Percentiles rank a stretch among this genome's conserved stretches.
phyloP scores from a whole-genome alignment of 2,888 invertebrate genomes.

The Cheilosia vernalis region DNA sequence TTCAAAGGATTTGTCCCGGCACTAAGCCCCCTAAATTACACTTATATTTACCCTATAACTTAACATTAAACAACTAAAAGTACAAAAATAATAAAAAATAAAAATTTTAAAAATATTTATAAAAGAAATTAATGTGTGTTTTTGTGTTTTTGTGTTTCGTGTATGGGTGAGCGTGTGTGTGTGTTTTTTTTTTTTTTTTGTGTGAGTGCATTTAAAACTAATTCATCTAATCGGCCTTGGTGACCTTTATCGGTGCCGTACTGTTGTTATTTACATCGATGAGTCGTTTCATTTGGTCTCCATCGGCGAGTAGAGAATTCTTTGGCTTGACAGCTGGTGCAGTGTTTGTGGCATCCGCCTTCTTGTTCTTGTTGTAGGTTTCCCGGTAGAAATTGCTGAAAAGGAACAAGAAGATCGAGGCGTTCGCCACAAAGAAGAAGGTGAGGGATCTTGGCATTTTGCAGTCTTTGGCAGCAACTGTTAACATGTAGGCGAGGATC shows the following conservation, averaged over 20 bases:
- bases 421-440: slow-evolving; percentile 85
- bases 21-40: slow-evolving; percentile 38
- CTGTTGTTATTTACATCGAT: slow-evolving; percentile 82
- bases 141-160: not conserved
- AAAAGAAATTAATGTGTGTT: slow-evolving; percentile 10
- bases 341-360: slow-evolving; percentile 77
- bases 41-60: slow-evolving; percentile 57
- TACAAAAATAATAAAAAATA: slow-evolving; percentile 31
- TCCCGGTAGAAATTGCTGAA: slow-evolving; percentile 86
- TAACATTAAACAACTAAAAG: slow-evolving; percentile 41
- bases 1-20: slow-evolving; percentile 28
- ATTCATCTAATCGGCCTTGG: slow-evolving; percentile 78
- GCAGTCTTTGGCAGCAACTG: slow-evolving; percentile 84
- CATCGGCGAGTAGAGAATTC: slow-evolving; percentile 77
- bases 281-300: slow-evolving; percentile 80
- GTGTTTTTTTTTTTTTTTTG: not conserved
- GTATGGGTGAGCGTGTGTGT: not conserved
- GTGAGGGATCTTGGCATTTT: slow-evolving; percentile 85
- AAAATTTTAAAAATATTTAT: slow-evolving; percentile 17
- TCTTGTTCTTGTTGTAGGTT: slow-evolving; percentile 83
- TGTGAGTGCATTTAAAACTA: not conserved
- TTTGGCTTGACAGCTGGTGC: slow-evolving; percentile 77
- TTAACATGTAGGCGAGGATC: slow-evolving; percentile 86
- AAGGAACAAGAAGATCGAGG: slow-evolving; percentile 85
- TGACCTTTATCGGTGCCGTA: slow-evolving; percentile 76